Conservation (phyloP, 92 coral and sea anemone species). For the Bergia puertoricense region DNA sequence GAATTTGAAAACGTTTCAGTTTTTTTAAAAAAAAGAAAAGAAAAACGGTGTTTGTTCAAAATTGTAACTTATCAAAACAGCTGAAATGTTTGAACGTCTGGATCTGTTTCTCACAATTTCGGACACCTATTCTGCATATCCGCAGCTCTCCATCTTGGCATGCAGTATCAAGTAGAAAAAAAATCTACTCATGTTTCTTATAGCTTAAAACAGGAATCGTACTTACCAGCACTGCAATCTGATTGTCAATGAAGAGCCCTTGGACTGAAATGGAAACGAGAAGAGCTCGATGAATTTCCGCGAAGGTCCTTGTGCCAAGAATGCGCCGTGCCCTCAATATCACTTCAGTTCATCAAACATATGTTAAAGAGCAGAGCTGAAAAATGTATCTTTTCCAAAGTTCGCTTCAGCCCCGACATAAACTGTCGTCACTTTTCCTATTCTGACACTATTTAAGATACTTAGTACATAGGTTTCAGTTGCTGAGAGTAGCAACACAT, state of each 20-base stretch:
- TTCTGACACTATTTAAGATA: neutral
- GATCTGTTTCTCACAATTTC: no score
- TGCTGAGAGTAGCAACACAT: neutral
- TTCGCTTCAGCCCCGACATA: neutral
- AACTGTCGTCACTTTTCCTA: neutral
- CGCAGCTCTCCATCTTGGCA: neutral
- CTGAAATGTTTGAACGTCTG: neutral
- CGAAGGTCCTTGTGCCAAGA: neutral
- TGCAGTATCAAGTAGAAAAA: no score
- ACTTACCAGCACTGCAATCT: neutral
- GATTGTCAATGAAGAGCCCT: neutral
- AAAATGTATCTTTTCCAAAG: neutral
- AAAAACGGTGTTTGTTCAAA: neutral
- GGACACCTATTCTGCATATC: neutral
- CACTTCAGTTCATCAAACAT: neutral
- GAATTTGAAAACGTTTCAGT: no score
- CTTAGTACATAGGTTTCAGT: neutral
- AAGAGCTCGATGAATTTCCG: neutral
- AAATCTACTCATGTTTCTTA: neutral
- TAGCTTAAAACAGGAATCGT: neutral
- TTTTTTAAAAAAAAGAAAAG: no score
- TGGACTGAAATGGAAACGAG: neutral
- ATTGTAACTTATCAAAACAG: neutral
- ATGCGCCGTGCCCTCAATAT: neutral
- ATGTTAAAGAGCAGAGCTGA: neutral